A percentile compares a stretch with the other conserved stretches of the same genome.
Conservation (phyloP, 2,113 vertebrate species). For the Macaca mulatta region DNA sequence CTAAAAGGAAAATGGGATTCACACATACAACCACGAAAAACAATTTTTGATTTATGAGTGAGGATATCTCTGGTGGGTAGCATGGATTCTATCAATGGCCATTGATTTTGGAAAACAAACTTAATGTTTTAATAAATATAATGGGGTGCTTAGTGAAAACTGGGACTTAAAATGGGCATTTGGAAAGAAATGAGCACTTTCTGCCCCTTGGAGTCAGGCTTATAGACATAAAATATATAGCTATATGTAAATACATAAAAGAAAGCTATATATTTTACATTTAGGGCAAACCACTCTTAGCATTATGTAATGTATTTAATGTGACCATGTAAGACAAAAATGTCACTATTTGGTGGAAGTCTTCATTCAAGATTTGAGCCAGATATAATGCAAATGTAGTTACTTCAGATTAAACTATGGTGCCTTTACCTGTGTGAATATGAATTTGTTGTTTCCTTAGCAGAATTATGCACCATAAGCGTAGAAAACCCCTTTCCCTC, state of each 20-base stretch:
- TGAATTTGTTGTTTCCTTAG: not conserved
- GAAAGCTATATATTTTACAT: not conserved
- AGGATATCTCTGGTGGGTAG: not conserved
- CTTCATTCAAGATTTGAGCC: not conserved
- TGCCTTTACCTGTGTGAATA: not conserved
- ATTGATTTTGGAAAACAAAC: not conserved
- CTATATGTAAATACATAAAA: no score
- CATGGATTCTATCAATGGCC: not conserved
- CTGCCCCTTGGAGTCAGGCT: not conserved
- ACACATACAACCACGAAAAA: not conserved
- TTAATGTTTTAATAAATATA: not conserved
- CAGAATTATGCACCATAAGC: not conserved
- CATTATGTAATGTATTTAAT: not conserved
- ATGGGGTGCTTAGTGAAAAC: rapidly evolving
- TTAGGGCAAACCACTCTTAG: not conserved
- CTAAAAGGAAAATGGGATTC: not conserved
- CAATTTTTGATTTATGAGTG: not conserved
- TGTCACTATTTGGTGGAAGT: not conserved
- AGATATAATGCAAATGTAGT: not conserved
- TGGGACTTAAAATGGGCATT: not conserved
- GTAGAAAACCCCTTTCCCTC: not conserved
- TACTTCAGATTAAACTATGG: not conserved
- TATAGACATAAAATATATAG: no score
- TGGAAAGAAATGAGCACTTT: not conserved
- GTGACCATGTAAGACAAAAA: not conserved